These are phyloP conservation scores for Calonectris borealis DNA, from an alignment of 2,113 vertebrate species.

Conservation along the genomic window DNA sequence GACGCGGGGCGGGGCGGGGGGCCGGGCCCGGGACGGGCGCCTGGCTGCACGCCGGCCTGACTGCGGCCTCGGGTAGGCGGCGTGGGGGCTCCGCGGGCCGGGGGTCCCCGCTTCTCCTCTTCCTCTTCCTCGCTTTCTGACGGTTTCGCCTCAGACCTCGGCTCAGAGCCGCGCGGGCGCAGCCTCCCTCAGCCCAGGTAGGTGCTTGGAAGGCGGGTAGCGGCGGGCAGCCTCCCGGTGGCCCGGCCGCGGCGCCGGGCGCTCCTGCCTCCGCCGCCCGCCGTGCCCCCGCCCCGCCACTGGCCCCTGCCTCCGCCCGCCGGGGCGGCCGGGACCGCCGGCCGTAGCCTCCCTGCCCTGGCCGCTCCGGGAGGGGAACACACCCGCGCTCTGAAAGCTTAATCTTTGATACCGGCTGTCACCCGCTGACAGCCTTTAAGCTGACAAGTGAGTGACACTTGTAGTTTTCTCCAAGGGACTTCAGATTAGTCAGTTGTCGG, in stretches of 20 bases:
- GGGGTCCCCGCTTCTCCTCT: not conserved
- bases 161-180: not conserved
- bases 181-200: constrained; percentile 20
- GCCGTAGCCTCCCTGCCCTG: not conserved
- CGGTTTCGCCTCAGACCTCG: not conserved
- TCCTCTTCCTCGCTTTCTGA: not conserved
- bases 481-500: not conserved
- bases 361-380: not conserved
- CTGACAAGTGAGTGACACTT: not conserved
- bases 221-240: not conserved
- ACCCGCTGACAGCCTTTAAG: not conserved
- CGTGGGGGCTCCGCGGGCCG: not conserved
- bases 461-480: not conserved
- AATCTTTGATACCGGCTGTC: not conserved
- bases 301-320: not conserved
- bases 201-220: not conserved
- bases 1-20: not conserved
- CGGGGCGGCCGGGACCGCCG: not conserved
- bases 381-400: not conserved
- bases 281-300: no score
- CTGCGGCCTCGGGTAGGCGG: not conserved
- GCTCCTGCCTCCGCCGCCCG: not conserved
- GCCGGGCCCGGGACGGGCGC: not conserved
- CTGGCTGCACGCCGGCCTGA: not conserved
- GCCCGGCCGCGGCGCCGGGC: not conserved